Evolutionary conservation across 2,888 invertebrate species (phyloP).

Genomic region (Lapara coniferarum): DNA sequence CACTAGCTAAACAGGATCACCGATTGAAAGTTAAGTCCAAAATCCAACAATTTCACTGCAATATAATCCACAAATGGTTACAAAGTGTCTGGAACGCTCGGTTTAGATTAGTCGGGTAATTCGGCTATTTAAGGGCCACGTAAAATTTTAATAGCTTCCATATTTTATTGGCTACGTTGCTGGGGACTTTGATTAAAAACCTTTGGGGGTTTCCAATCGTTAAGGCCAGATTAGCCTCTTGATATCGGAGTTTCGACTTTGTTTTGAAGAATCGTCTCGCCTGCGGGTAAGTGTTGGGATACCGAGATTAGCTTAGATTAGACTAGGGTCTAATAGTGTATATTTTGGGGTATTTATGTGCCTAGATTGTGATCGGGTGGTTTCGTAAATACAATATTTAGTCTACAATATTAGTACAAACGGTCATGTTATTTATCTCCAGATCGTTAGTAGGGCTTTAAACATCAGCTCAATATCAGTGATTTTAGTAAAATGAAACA

Average conservation of each 20-base stretch:
- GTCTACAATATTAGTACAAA: too few species aligned
- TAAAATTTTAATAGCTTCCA: conserved; percentile 61
- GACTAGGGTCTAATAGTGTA: not conserved
- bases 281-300: too few species aligned
- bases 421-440: too few species aligned
- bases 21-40: conserved; percentile 18
- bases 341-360: not conserved
- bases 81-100: conserved; percentile 22
- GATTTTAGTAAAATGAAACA: too few species aligned
- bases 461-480: too few species aligned
- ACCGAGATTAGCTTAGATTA: not conserved
- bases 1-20: not conserved
- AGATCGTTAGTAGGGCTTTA: too few species aligned
- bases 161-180: conserved; percentile 52
- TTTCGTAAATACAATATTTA: too few species aligned
- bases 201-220: conserved; percentile 48
- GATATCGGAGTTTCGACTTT: conserved; percentile 26
- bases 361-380: too few species aligned
- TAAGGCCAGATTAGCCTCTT: conserved; percentile 48
- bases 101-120: conserved; percentile 43
- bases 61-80: conserved; percentile 34
- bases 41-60: conserved; percentile 29
- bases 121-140: conserved; percentile 50
- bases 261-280: not conserved
- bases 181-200: conserved; percentile 57